phyloP scores from a whole-genome alignment of 1,140 invertebrate species.

The Papilio machaon region DNA sequence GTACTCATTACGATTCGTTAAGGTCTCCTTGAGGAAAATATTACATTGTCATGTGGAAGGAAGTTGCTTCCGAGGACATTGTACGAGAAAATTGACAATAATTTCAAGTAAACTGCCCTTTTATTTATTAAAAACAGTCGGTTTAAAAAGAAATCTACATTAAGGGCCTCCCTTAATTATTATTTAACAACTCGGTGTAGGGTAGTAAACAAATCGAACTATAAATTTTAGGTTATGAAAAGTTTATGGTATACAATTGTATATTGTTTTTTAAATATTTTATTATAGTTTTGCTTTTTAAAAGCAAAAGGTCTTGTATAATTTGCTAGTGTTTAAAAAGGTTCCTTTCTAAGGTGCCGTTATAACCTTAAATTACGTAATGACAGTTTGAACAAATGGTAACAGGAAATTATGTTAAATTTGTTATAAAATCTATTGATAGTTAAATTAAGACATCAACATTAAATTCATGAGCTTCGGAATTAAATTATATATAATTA shows the following conservation, averaged over 20 bases:
- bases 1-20: constrained; percentile 33
- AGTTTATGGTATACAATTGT: too few species aligned
- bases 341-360: too few species aligned
- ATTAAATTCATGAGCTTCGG: not conserved
- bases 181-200: too few species aligned
- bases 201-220: too few species aligned
- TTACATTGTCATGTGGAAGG: not conserved
- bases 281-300: too few species aligned
- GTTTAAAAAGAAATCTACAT: too few species aligned
- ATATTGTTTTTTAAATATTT: too few species aligned
- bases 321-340: too few species aligned
- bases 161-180: too few species aligned
- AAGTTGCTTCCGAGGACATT: not conserved
- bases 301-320: too few species aligned
- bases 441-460: not conserved
- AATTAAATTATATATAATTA: not conserved
- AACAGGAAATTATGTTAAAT: not conserved
- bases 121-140: too few species aligned
- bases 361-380: not conserved
- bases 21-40: not conserved
- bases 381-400: not conserved
- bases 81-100: not conserved
- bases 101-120: not conserved
- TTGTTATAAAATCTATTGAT: not conserved
- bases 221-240: too few species aligned